Conservation (phyloP, 2,113 vertebrate genomes). For the Megatriorchis doriae region DNA sequence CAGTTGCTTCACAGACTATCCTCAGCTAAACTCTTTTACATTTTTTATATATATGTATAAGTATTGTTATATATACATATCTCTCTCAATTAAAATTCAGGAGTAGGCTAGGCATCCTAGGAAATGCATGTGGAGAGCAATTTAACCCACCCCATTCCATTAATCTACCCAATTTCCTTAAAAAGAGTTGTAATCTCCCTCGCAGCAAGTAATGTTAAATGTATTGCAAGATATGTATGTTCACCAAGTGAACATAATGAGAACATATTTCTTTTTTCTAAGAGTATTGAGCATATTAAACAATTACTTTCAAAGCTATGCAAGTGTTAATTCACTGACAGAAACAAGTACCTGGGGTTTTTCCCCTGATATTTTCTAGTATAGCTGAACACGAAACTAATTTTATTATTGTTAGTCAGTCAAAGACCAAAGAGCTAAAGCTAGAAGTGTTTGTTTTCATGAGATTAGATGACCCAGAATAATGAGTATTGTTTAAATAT, state of each 20-base stretch:
- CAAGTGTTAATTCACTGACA: constrained; percentile 32
- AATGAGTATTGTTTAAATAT: background rate
- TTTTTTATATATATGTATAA: too few species aligned
- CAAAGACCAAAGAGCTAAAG: background rate
- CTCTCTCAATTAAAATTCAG: background rate
- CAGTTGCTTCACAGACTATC: background rate
- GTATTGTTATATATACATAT: background rate
- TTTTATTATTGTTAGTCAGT: background rate
- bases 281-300: constrained; percentile 45
- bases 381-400: background rate
- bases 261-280: constrained; percentile 31
- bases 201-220: constrained; percentile 44
- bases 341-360: background rate
- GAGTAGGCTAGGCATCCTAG: background rate
- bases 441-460: background rate
- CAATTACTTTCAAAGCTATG: constrained; percentile 53
- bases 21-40: background rate
- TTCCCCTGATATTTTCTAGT: background rate
- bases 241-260: constrained; percentile 49
- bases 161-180: constrained; percentile 54
- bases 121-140: constrained; percentile 21
- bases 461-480: background rate
- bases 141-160: constrained; percentile 44
- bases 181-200: constrained; percentile 44
- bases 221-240: constrained; percentile 36